Evolutionary conservation across 2,888 invertebrate genomes (phyloP).

Genomic region (Embidobia sp.): DNA sequence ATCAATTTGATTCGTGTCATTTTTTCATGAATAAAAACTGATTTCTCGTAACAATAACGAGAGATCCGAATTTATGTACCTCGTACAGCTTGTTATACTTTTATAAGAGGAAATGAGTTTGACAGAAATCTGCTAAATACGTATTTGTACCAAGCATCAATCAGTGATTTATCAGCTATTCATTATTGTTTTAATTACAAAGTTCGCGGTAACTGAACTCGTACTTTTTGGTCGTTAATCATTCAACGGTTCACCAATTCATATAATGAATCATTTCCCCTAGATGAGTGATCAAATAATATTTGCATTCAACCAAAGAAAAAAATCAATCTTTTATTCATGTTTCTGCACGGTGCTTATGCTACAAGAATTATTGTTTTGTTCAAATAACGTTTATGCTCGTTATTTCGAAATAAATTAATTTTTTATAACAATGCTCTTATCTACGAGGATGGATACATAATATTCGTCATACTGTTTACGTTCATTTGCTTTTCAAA

Average conservation of each 20-base stretch:
- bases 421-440: slow-evolving; percentile 46
- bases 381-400: slow-evolving; percentile 28
- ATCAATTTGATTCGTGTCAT: slow-evolving; percentile 46
- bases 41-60: slow-evolving; percentile 42
- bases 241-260: slow-evolving; percentile 62
- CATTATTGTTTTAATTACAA: slow-evolving; percentile 74
- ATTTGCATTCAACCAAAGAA: slow-evolving; percentile 39
- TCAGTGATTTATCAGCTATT: slow-evolving; percentile 76
- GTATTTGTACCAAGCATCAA: slow-evolving; percentile 69
- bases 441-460: slow-evolving; percentile 11
- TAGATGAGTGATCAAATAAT: slow-evolving; percentile 63
- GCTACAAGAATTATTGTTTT: slow-evolving; percentile 38
- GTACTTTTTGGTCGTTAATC: slow-evolving; percentile 60
- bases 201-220: slow-evolving; percentile 58
- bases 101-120: slow-evolving; percentile 74
- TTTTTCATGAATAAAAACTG: slow-evolving; percentile 50
- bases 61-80: slow-evolving; percentile 32
- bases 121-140: slow-evolving; percentile 65
- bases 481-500: not conserved
- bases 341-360: slow-evolving; percentile 8
- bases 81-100: slow-evolving; percentile 73
- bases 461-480: not conserved
- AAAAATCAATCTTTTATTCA: slow-evolving; percentile 58
- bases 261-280: slow-evolving; percentile 63
- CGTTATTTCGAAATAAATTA: slow-evolving; percentile 40